phyloP scores from a whole-genome alignment of 2,797 vertebrate species.

The Distichodus sexfasciatus region DNA sequence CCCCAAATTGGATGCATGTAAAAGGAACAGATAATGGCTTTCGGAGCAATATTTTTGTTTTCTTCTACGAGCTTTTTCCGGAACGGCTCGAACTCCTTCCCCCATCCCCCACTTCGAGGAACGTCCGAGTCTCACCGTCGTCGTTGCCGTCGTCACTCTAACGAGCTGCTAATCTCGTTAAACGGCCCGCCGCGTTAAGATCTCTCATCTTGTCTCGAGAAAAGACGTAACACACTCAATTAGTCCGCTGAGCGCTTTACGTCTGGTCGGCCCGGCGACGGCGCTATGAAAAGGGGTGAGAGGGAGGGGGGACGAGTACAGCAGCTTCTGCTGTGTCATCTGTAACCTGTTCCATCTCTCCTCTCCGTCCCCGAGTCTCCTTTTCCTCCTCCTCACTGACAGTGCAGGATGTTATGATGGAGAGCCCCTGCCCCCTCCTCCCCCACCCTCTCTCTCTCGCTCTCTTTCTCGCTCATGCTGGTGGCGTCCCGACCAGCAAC shows the following conservation, averaged over 20 bases:
- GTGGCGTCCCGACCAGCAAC: too few species aligned
- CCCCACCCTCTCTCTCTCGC: too few species aligned
- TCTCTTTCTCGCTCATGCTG: too few species aligned
- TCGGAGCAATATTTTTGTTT: not conserved
- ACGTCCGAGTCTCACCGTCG: too few species aligned
- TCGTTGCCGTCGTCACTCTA: too few species aligned
- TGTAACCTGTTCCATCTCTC: constrained; percentile 25
- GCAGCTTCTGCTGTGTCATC: constrained; percentile 38
- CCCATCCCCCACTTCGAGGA: too few species aligned
- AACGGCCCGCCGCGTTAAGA: not conserved
- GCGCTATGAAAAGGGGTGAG: not conserved
- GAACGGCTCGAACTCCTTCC: too few species aligned
- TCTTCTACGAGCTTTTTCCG: too few species aligned
- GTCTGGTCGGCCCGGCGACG: not conserved
- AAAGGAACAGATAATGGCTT: constrained; percentile 33
- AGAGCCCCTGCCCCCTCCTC: constrained; percentile 4
- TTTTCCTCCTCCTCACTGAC: not conserved
- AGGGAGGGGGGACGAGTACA: not conserved
- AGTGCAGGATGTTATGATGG: constrained; percentile 24
- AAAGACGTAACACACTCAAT: not conserved
- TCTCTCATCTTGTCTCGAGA: not conserved
- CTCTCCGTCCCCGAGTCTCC: constrained; percentile 12
- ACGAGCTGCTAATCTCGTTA: constrained; percentile 1
- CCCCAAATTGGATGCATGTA: constrained; percentile 34
- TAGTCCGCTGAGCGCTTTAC: not conserved